A percentile compares a stretch with the other conserved stretches of the same genome.
Evolutionary conservation across 2,797 vertebrate species (phyloP).

Genomic region (Malurus leucopterus): DNA sequence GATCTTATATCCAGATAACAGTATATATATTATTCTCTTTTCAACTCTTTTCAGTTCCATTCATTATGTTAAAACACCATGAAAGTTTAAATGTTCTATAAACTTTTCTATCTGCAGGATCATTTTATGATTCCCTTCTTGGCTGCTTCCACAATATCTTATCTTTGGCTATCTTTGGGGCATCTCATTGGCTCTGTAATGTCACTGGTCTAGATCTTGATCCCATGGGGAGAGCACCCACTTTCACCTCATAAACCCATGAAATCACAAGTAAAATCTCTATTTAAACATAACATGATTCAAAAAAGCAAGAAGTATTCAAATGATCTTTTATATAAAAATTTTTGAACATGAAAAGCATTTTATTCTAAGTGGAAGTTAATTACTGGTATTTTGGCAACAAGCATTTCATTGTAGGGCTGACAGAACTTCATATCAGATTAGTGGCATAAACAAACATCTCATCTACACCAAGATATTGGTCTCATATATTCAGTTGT

Average conservation of each 20-base stretch:
- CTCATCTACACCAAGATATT: background rate
- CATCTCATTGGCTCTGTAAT: background rate
- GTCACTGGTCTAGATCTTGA: background rate
- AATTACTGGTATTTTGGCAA: background rate
- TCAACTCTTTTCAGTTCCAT: background rate
- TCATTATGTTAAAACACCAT: rapidly evolving
- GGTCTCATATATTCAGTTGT: background rate
- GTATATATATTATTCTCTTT: background rate
- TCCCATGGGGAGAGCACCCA: background rate
- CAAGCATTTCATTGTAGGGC: background rate
- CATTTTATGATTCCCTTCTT: background rate
- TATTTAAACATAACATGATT: background rate
- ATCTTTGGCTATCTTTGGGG: background rate
- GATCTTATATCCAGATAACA: background rate
- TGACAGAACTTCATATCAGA: background rate
- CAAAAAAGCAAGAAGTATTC: background rate
- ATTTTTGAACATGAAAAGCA: rapidly evolving
- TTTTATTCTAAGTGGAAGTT: background rate
- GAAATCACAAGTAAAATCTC: background rate
- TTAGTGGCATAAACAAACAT: background rate
- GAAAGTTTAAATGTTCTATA: background rate
- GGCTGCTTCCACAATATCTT: background rate
- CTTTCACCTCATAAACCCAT: background rate
- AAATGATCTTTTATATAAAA: rapidly evolving
- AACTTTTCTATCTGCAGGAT: background rate